Percentiles rank a stretch among this genome's conserved stretches.
phyloP scores from a whole-genome alignment of 2,797 vertebrate species.

The Spinus pinus region DNA sequence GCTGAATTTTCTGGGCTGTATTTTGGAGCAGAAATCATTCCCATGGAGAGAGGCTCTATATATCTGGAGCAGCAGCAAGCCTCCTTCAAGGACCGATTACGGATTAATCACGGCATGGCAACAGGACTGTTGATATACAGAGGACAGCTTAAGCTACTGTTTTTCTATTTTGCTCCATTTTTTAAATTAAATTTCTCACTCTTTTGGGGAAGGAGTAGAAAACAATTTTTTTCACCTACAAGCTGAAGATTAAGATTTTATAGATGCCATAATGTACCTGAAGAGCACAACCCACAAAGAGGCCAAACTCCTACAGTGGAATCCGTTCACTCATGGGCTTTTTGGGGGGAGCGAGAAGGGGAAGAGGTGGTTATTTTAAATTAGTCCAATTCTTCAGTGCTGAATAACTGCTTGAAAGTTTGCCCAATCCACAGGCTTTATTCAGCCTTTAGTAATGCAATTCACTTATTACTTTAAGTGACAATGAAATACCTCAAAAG shows the following conservation, averaged over 20 bases:
- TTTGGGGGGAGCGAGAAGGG: rapidly evolving
- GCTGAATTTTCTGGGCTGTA: slow-evolving; percentile 3
- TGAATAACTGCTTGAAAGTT: not conserved
- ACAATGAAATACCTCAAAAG: slow-evolving; percentile 42
- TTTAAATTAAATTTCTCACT: not conserved
- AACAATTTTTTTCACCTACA: not conserved
- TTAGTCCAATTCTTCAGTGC: not conserved
- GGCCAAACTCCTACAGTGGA: not conserved
- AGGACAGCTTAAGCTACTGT: slow-evolving; percentile 33
- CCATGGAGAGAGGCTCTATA: slow-evolving; percentile 1
- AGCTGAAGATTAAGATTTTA: slow-evolving; percentile 18
- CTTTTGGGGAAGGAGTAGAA: not conserved
- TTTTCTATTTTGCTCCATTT: slow-evolving; percentile 15
- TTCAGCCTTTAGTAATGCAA: slow-evolving; percentile 11
- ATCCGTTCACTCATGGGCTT: not conserved
- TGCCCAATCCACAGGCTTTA: not conserved
- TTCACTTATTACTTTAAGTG: slow-evolving; percentile 52
- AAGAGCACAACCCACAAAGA: not conserved
- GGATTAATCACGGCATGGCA: slow-evolving; percentile 6
- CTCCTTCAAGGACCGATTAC: not conserved
- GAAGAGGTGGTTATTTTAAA: not conserved
- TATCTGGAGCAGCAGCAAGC: not conserved
- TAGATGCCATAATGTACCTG: not conserved
- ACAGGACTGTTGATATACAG: not conserved
- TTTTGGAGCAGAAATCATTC: slow-evolving; percentile 51